Conservation (phyloP, 2,888 invertebrate species). For the Drosophila limbata region DNA sequence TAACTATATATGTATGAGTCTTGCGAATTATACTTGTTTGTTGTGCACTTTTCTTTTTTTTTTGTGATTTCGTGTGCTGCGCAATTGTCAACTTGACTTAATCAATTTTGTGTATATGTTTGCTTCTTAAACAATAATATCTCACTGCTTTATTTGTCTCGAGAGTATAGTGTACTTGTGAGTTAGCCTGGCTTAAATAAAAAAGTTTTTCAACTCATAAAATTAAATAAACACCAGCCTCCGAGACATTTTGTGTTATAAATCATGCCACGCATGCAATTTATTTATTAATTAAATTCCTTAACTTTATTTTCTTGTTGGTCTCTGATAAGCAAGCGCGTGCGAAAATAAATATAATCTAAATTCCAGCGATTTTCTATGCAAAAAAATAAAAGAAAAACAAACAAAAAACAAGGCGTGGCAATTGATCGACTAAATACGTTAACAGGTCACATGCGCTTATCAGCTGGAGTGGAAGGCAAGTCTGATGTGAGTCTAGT, state of each 20-base stretch:
- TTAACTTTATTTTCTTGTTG: constrained; percentile 2
- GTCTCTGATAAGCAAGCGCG: constrained; percentile 56
- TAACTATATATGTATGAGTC: constrained; percentile 13
- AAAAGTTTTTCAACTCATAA: constrained; percentile 8
- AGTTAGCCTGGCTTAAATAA: constrained; percentile 13
- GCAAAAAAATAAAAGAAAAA: constrained; percentile 42
- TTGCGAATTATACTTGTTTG: constrained; percentile 13
- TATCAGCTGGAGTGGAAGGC: constrained; percentile 47
- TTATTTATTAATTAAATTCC: constrained; percentile 10
- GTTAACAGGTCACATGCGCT: constrained; percentile 72
- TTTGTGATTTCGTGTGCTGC: constrained; percentile 48
- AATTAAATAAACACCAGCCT: constrained; percentile 31
- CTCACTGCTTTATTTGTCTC: constrained; percentile 49
- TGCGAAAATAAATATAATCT: constrained; percentile 33
- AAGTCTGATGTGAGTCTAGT: constrained; percentile 15
- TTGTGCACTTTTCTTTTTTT: not conserved
- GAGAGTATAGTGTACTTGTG: constrained; percentile 22
- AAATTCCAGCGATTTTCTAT: constrained; percentile 4
- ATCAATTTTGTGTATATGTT: constrained; percentile 41
- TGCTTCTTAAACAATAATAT: constrained; percentile 51
- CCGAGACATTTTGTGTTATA: constrained; percentile 19
- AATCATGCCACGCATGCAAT: constrained; percentile 21
- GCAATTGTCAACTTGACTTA: constrained; percentile 62
- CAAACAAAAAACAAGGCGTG: constrained; percentile 33
- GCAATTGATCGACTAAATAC: constrained; percentile 16